These are phyloP conservation scores for Notoglanidium macrostoma DNA, from an alignment of 2,797 vertebrate genomes.

Conservation along the genomic window DNA sequence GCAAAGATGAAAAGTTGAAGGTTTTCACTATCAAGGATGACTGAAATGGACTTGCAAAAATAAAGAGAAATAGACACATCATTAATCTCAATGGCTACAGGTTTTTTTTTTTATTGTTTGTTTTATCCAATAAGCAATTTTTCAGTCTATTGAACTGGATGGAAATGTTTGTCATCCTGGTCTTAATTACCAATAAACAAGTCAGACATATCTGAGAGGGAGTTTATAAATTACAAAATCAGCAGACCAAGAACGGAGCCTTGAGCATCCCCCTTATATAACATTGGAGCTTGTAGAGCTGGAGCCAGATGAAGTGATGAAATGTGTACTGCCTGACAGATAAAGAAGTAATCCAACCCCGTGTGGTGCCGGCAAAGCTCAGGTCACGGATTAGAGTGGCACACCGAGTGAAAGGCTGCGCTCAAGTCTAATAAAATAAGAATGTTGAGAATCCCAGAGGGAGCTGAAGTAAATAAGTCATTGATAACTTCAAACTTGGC, in stretches of 20 bases:
- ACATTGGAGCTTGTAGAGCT: background rate
- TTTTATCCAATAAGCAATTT: background rate
- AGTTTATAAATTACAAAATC: slow-evolving; percentile 8
- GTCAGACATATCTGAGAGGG: background rate
- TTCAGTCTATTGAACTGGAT: slow-evolving; percentile 1
- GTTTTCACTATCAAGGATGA: background rate
- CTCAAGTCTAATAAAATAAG: slow-evolving; percentile 13
- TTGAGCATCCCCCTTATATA: background rate
- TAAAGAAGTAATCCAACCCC: slow-evolving; percentile 1
- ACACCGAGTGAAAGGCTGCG: background rate
- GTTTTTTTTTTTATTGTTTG: background rate
- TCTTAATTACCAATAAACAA: background rate
- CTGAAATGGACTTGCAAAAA: background rate
- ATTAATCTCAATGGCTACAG: background rate
- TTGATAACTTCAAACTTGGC: background rate
- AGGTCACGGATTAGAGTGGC: background rate
- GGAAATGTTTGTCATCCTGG: background rate
- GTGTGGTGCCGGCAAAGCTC: background rate
- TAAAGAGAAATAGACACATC: background rate
- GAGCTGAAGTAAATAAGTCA: slow-evolving; percentile 3
- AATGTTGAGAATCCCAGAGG: slow-evolving; percentile 12
- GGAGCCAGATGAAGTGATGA: background rate
- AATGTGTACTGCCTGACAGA: slow-evolving; percentile 1
- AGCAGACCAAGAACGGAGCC: background rate
- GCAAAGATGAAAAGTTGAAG: background rate